Percentiles rank a stretch among this genome's conserved stretches.
Conservation (phyloP, 1,140 invertebrate species). For the Micrasema minimum region DNA sequence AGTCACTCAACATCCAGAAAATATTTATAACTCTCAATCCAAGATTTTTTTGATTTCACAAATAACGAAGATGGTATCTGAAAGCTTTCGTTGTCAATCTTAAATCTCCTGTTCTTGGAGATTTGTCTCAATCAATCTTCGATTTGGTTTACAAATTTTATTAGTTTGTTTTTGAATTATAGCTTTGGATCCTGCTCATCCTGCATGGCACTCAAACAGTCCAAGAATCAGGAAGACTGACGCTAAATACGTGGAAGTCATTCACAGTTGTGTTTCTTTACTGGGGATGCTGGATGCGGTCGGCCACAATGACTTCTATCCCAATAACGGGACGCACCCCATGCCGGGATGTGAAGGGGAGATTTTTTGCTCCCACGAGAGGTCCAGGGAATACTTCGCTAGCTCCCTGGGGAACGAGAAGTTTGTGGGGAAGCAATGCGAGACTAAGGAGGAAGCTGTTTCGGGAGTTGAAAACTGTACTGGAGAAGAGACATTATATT, state of each 20-base stretch:
- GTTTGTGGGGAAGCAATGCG: slow-evolving; percentile 24
- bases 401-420: slow-evolving; percentile 49
- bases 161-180: no score
- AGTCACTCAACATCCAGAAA: no score
- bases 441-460: neutral
- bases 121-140: no score
- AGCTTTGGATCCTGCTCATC: slow-evolving; percentile 21
- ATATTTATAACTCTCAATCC: no score
- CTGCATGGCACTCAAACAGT: neutral
- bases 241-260: slow-evolving; percentile 71
- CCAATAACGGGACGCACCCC: slow-evolving; percentile 65
- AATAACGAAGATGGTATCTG: no score
- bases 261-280: slow-evolving; percentile 72
- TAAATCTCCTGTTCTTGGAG: no score
- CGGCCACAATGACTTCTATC: slow-evolving; percentile 72
- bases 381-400: slow-evolving; percentile 56
- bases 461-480: slow-evolving; percentile 1
- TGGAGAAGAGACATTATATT: slow-evolving; percentile 12
- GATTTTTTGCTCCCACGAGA: slow-evolving; percentile 51
- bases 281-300: slow-evolving; percentile 66
- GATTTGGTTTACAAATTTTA: no score
- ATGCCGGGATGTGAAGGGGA: slow-evolving; percentile 71
- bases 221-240: slow-evolving; percentile 58
- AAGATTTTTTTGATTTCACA: no score
- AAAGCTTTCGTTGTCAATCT: no score